Percentiles rank a stretch among this genome's conserved stretches.
These are phyloP conservation scores for Ahaetulla prasina DNA, from an alignment of 2,113 vertebrate species.

Conservation along the genomic window DNA sequence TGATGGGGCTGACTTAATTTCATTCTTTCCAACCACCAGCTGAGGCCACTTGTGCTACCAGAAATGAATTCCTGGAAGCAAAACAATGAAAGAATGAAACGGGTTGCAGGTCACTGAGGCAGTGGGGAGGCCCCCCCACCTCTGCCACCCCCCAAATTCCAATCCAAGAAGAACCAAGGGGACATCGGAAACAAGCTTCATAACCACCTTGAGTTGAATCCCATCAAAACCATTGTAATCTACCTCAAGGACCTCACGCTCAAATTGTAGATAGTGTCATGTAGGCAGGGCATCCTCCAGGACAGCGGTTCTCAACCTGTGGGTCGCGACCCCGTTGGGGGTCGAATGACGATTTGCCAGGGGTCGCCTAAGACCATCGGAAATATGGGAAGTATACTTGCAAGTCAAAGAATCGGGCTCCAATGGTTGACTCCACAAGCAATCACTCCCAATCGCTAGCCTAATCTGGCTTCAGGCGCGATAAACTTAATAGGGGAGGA, in stretches of 20 bases:
- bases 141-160: not conserved
- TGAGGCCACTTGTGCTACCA: not conserved
- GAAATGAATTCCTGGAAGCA: not conserved
- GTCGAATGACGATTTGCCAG: no score
- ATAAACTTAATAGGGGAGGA: no score
- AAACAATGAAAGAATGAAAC: not conserved
- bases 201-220: not conserved
- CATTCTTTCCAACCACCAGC: not conserved
- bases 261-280: not conserved
- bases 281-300: not conserved
- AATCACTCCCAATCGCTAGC: no score
- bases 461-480: no score
- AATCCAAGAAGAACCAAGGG: not conserved
- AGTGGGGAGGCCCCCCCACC: not conserved
- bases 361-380: no score
- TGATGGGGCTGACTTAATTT: not conserved
- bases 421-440: no score
- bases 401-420: no score
- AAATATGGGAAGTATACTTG: no score
- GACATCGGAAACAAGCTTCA: not conserved
- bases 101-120: not conserved
- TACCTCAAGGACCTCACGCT: not conserved
- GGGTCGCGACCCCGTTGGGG: no score
- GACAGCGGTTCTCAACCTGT: no score
- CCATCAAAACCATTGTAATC: not conserved